Evolutionary conservation across 2,888 invertebrate species (phyloP).

Genomic region (Troglohyphantes excavatus): DNA sequence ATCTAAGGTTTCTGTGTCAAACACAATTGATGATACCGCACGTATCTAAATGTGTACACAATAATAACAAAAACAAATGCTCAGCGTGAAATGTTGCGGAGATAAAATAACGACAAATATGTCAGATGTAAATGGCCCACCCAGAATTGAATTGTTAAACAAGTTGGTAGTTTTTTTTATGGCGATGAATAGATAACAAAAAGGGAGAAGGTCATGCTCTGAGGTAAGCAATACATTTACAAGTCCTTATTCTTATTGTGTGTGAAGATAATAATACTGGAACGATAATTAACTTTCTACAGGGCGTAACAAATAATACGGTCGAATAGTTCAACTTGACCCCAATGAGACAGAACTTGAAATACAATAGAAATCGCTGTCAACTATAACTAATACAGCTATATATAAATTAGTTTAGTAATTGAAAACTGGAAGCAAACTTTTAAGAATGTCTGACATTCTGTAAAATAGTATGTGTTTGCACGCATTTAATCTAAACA

Average conservation of each 20-base stretch:
- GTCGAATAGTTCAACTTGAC: no score
- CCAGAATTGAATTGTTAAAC: constrained; percentile 24
- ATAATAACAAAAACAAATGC: not conserved
- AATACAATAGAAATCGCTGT: no score
- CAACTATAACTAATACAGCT: no score
- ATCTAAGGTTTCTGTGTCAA: not conserved
- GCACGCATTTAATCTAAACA: no score
- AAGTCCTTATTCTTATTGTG: not conserved
- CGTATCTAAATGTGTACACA: not conserved
- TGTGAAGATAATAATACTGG: not conserved
- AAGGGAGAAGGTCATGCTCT: not conserved
- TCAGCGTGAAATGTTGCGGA: not conserved
- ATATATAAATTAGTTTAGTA: no score
- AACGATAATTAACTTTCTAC: not conserved
- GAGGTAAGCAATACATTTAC: not conserved
- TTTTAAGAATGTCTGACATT: no score
- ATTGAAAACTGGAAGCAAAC: no score
- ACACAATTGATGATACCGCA: not conserved
- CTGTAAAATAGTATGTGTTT: no score
- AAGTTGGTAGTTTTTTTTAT: not conserved
- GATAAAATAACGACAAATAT: not conserved
- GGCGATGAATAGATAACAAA: constrained; percentile 7
- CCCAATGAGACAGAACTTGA: no score
- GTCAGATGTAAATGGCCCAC: not conserved
- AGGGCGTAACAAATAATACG: no score